phyloP scores from a whole-genome alignment of 2,888 invertebrate species.

The Agrenia bidenticulata region DNA sequence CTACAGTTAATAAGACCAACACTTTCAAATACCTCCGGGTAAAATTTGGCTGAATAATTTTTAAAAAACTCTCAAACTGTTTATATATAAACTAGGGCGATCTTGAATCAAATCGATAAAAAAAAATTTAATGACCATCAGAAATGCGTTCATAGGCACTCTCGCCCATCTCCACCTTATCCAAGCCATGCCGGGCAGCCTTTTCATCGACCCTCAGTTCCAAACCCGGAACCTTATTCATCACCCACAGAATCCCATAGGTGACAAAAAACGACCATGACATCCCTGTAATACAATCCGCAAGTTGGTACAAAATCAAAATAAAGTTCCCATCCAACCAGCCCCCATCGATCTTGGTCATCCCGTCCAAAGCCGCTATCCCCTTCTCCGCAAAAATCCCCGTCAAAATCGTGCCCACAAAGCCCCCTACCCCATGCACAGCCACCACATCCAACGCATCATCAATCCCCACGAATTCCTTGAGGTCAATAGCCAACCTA shows the following conservation, averaged over 20 bases:
- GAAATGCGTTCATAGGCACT: conserved; percentile 29
- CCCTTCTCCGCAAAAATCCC: conserved; percentile 44
- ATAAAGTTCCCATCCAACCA: conserved; percentile 32
- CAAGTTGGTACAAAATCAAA: conserved; percentile 34
- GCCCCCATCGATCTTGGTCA: conserved; percentile 20
- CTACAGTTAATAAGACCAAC: no score
- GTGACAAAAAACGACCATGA: conserved; percentile 35
- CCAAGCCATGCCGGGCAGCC: conserved; percentile 19
- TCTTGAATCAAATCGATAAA: no score
- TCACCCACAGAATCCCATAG: conserved; percentile 31
- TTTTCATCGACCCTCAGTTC: conserved; percentile 23
- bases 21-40: no score
- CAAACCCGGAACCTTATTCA: conserved; percentile 43
- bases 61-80: no score
- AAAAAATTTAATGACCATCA: not conserved
- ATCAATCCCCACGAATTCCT: conserved; percentile 38
- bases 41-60: no score
- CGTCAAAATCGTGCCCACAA: conserved; percentile 43
- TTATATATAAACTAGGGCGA: no score
- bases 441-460: conserved; percentile 45
- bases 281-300: conserved; percentile 25
- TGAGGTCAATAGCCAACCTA: conserved; percentile 34
- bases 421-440: conserved; percentile 45
- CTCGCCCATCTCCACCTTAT: conserved; percentile 39
- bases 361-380: conserved; percentile 31